Percentiles rank a stretch among this genome's conserved stretches.
Evolutionary conservation across 2,888 invertebrate species (phyloP).

Genomic region (Ectemnius lituratus): DNA sequence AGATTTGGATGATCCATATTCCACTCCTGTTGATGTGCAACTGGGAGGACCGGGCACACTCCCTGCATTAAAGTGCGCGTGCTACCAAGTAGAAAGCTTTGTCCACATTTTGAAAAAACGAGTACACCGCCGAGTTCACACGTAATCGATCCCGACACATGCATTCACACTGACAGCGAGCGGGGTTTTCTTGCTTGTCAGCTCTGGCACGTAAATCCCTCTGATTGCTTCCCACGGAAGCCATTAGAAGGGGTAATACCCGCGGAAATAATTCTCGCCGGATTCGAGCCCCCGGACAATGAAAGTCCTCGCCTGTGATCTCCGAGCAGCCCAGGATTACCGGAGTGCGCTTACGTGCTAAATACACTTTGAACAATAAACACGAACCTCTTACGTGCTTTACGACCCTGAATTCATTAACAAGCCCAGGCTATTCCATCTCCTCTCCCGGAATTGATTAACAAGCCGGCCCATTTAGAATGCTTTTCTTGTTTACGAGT

Average conservation of each 20-base stretch:
- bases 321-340: neutral
- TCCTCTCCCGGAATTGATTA: neutral
- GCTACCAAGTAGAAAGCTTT: too few species aligned
- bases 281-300: constrained; percentile 5
- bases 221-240: constrained; percentile 3
- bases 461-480: neutral
- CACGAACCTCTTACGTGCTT: neutral
- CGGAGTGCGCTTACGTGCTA: neutral
- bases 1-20: too few species aligned
- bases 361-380: constrained; percentile 3
- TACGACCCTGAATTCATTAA: neutral
- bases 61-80: too few species aligned
- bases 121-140: too few species aligned
- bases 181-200: neutral
- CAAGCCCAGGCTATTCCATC: neutral
- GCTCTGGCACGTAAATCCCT: neutral
- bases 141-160: too few species aligned
- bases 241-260: neutral
- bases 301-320: neutral
- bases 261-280: constrained; percentile 4
- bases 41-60: too few species aligned
- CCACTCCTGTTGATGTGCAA: too few species aligned
- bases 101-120: too few species aligned
- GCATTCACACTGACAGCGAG: neutral
- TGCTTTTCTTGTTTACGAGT: too few species aligned